phyloP scores from a whole-genome alignment of 2,888 invertebrate genomes.

The Acanthosepion lycidas region DNA sequence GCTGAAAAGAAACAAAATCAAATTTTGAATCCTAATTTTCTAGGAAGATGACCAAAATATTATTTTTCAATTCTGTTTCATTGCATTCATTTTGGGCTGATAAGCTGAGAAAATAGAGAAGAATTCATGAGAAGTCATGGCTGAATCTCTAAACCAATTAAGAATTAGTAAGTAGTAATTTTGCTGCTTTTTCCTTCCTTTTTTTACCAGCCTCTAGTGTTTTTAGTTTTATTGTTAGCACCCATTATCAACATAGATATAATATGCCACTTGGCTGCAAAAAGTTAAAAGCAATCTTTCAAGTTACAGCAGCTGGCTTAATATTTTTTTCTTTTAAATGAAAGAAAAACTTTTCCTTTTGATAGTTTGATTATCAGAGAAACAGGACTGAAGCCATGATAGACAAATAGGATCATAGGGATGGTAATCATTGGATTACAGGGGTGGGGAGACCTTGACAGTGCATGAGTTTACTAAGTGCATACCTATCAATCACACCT shows the following conservation, averaged over 20 bases:
- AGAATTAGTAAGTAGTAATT: neutral
- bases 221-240: neutral
- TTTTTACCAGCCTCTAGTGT: no score
- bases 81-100: no score
- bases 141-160: neutral
- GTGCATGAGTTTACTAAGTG: neutral
- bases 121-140: no score
- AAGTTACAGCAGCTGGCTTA: neutral
- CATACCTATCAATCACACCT: neutral
- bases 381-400: neutral
- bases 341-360: neutral
- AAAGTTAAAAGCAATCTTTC: neutral
- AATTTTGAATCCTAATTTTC: no score
- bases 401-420: neutral
- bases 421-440: neutral
- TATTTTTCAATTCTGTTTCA: no score
- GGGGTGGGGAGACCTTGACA: neutral
- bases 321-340: neutral
- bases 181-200: neutral
- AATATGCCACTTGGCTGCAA: neutral
- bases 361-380: conserved; percentile 4
- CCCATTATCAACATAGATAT: neutral
- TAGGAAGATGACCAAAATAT: no score
- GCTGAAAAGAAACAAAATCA: no score
- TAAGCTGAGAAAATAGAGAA: no score